Conservation (phyloP, 2,797 vertebrate genomes). For the Triplophysa yarkandensis region DNA sequence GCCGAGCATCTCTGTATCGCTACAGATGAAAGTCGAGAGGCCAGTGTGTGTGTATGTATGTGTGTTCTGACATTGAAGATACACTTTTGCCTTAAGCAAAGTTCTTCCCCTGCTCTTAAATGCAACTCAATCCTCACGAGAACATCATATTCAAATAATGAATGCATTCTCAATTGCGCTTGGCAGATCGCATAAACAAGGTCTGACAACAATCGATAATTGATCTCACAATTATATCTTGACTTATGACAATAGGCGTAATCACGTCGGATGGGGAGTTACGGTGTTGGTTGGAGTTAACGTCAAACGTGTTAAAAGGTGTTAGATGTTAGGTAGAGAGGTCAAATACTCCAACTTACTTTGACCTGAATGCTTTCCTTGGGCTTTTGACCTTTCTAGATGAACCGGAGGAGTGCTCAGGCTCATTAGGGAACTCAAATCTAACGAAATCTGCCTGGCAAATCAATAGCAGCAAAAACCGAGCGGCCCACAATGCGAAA, state of each 20-base stretch:
- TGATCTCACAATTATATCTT: conserved; percentile 58
- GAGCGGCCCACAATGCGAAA: not conserved
- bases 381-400: conserved; percentile 47
- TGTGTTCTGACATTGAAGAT: conserved; percentile 49
- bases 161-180: conserved; percentile 52
- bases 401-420: conserved; percentile 38
- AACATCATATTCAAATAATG: conserved; percentile 59
- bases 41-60: conserved; percentile 42
- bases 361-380: conserved; percentile 46
- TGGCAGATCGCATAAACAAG: conserved; percentile 50
- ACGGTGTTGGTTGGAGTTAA: conserved; percentile 37
- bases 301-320: conserved; percentile 42
- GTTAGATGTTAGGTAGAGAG: conserved; percentile 35
- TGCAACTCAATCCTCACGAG: conserved; percentile 54
- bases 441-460: conserved; percentile 33
- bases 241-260: conserved; percentile 53
- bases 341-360: conserved; percentile 32
- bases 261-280: conserved; percentile 30
- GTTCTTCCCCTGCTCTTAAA: conserved; percentile 51
- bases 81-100: conserved; percentile 61
- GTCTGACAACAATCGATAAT: conserved; percentile 55
- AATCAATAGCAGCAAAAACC: conserved; percentile 40
- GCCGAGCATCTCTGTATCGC: conserved; percentile 51
- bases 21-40: conserved; percentile 60
- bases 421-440: conserved; percentile 45